Conservation (phyloP, 2,113 vertebrate species). For the Cottus gobio region DNA sequence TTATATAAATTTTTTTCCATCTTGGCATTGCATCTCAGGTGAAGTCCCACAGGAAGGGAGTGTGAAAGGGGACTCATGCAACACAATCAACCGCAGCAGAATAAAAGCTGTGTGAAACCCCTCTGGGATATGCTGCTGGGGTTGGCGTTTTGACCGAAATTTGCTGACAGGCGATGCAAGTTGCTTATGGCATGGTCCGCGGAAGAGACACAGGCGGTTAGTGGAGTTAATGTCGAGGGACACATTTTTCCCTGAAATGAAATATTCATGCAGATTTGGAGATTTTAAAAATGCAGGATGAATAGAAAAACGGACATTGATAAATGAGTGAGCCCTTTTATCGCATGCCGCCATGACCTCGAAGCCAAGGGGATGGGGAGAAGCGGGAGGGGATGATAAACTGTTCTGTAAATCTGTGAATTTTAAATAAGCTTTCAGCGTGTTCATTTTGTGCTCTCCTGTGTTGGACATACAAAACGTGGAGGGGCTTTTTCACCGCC, state of each 20-base stretch:
- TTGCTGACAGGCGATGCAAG: slow-evolving; percentile 61
- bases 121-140: slow-evolving; percentile 54
- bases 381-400: slow-evolving; percentile 47
- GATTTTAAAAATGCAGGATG: slow-evolving; percentile 57
- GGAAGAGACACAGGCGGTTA: neutral
- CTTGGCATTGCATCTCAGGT: slow-evolving; percentile 26
- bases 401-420: slow-evolving; percentile 68
- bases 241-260: slow-evolving; percentile 37
- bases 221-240: slow-evolving; percentile 51
- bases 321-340: slow-evolving; percentile 66
- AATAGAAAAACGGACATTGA: slow-evolving; percentile 70
- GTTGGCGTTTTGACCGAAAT: slow-evolving; percentile 58
- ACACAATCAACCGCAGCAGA: slow-evolving; percentile 49
- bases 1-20: slow-evolving; percentile 36
- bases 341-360: slow-evolving; percentile 60
- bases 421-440: slow-evolving; percentile 71
- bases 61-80: slow-evolving; percentile 25
- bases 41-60: slow-evolving; percentile 44
- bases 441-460: slow-evolving; percentile 57
- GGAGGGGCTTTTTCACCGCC: slow-evolving; percentile 44
- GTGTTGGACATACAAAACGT: slow-evolving; percentile 59
- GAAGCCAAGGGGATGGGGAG: slow-evolving; percentile 37
- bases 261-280: slow-evolving; percentile 72
- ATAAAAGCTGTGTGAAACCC: slow-evolving; percentile 43
- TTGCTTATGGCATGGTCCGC: slow-evolving; percentile 39